Evolutionary conservation across 2,888 invertebrate species (phyloP), one percentile per base, ranked within the genome.

Genomic region (Platycnemis pennipes): DNA sequence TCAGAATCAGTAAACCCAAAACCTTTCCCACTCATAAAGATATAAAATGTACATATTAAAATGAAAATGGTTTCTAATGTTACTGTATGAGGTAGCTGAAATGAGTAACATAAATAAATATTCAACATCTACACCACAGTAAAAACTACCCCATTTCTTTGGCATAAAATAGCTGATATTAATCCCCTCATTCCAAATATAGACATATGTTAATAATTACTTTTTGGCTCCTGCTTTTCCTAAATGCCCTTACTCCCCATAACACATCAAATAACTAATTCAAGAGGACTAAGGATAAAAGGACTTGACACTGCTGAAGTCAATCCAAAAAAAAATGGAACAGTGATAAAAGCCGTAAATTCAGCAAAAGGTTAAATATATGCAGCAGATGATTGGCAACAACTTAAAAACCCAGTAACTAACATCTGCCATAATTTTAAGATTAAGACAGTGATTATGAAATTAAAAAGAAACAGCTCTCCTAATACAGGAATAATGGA

Each of bases 401-500:
- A 56, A 89, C 56, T 56, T 63, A 44, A 91, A 91, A 91, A 44
- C 44, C 77, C 77, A 77, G 63, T 44, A 16, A 63, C 91, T 63
- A 44, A 91, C 91, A 89, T 37, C 42, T 4, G 56, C 42, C 44
- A 91, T 91, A 44, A 63, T 26, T 87, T 45, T 44, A 37, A 91
- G 42, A 91, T 91, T 63, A 63, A 91, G 69, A 91, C 56, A 69
- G 26, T 89, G 37, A 45, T 91, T 91, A 26, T 63, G 56, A 77
- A 77, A 77, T 77, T 37, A 77, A 77, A 26, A 45, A 46, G 46
- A 46, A 89, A 42, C 31, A 56, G 13, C 26, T 44, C 91, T 91
- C 63, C 91, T 63, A 42, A 63, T 91, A 91, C 91, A 91, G 63
- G 91, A 63, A 69, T 69, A n/a, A 63, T 91, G 91, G 45, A 91